Evolutionary conservation across 2,888 invertebrate species (phyloP), one percentile per base, ranked within the genome.

Genomic region (Tribolium freemani): DNA sequence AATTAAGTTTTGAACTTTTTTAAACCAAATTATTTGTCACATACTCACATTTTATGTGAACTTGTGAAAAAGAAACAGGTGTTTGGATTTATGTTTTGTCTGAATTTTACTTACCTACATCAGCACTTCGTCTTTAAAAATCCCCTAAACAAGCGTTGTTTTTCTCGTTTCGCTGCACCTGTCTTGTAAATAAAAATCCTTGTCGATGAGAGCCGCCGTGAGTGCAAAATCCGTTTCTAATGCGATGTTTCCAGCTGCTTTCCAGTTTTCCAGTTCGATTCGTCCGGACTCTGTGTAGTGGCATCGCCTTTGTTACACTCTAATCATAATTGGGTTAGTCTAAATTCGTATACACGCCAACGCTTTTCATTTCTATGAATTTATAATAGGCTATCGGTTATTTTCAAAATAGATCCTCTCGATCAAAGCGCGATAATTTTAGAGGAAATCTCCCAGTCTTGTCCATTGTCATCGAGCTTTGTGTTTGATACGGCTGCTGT

Each of bases 241-340:
- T 69, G 53, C 72, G 64, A 69, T 72, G 51, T 69, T 72, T 69
- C 69, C 72, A 64, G 51, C 46, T 38, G 64, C 72, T 72, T 72
- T 64, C 72, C 72, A 69, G 69, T 69, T 58, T 68, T 61, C 56
- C 68, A 54, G 57, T 13, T 68, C 45, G 57, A 20, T 48, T 58
- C 48, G 11, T 21, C 58, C 31, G 60, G 60, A 50, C 44, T 66
- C 66, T 48, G n/a, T 50, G 26, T 44, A 58, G 13, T 56, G 54
- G 51, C 16, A 44, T 13, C 51, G 44, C 66, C 54, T 66, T 66
- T 66, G 66, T 66, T 8, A 31, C 45, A 20, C 20, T 10, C 44
- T 13, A 16, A 10, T 61, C 31, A 20, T 64, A 64, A 64, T 64
- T 64, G 64, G 64, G 64, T 64, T 64, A 64, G 57, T 57, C 57